Evolutionary conservation across 2,113 vertebrate species (phyloP).

Genomic region (Xiphias gladius): DNA sequence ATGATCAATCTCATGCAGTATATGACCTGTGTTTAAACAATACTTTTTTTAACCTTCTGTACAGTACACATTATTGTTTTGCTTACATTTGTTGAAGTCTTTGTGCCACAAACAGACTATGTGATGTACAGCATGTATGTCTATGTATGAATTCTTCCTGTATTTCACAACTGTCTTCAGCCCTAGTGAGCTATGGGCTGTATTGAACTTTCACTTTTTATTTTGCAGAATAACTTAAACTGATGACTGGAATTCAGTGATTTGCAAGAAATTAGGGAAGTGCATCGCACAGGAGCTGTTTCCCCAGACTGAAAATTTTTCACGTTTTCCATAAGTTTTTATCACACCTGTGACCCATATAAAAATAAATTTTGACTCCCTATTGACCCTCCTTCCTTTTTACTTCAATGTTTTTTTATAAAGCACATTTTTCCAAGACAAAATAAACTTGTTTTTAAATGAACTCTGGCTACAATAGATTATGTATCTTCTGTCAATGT

Average conservation of each 20-base stretch:
- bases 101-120: conserved; percentile 1
- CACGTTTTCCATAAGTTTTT: not conserved
- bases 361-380: not conserved
- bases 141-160: conserved; percentile 30
- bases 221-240: not conserved
- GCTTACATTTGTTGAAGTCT: conserved; percentile 4
- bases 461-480: not conserved
- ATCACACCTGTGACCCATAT: not conserved
- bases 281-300: not conserved
- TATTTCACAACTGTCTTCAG: conserved; percentile 21
- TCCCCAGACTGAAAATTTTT: not conserved
- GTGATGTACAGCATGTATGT: conserved; percentile 32
- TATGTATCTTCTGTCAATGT: not conserved
- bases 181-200: not conserved
- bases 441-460: conserved; percentile 48
- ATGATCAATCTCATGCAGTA: conserved; percentile 20
- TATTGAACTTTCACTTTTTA: not conserved
- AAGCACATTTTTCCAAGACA: conserved; percentile 24
- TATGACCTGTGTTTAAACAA: conserved; percentile 17
- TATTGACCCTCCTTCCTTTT: not conserved
- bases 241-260: not conserved
- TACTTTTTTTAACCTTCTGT: conserved; percentile 23
- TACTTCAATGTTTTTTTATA: not conserved
- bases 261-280: not conserved
- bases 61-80: conserved; percentile 37